These are phyloP conservation scores for Lutraria rhynchaena DNA, from an alignment of 1,140 invertebrate genomes.

Conservation along the genomic window DNA sequence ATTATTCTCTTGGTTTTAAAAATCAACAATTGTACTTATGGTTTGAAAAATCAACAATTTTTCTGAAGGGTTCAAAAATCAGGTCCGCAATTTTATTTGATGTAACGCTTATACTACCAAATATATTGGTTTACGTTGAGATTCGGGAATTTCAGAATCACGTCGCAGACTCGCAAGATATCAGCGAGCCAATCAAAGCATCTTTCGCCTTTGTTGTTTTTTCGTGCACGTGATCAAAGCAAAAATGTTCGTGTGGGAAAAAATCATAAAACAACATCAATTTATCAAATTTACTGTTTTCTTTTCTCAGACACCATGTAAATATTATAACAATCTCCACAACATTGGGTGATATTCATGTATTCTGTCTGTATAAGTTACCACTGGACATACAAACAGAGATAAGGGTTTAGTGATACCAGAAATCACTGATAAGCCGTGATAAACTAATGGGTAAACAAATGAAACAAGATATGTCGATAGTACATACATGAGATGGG, in stretches of 20 bases:
- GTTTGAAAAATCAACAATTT: no score
- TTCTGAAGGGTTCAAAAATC: no score
- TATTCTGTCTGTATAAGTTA: conserved; percentile 1
- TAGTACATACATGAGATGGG: conserved; percentile 1
- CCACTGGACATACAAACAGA: neutral
- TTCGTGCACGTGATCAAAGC: neutral
- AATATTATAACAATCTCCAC: neutral
- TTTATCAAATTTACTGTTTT: conserved; percentile 23
- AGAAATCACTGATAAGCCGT: conserved; percentile 10
- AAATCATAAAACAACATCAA: neutral
- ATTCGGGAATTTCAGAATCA: no score
- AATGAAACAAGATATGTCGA: conserved; percentile 6
- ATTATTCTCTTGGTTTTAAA: no score
- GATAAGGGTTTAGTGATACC: neutral
- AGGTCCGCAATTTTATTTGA: no score
- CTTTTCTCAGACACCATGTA: neutral
- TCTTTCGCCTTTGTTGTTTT: no score
- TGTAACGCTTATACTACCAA: no score
- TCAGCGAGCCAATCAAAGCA: no score
- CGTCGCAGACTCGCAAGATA: no score
- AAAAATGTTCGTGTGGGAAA: conserved; percentile 4
- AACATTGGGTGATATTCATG: neutral
- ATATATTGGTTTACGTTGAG: no score
- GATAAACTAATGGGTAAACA: neutral
- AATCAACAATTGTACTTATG: no score